Percentiles rank a stretch among this genome's conserved stretches.
These are phyloP conservation scores for Ictidomys tridecemlineatus DNA, from an alignment of 2,113 vertebrate genomes.

Conservation along the genomic window DNA sequence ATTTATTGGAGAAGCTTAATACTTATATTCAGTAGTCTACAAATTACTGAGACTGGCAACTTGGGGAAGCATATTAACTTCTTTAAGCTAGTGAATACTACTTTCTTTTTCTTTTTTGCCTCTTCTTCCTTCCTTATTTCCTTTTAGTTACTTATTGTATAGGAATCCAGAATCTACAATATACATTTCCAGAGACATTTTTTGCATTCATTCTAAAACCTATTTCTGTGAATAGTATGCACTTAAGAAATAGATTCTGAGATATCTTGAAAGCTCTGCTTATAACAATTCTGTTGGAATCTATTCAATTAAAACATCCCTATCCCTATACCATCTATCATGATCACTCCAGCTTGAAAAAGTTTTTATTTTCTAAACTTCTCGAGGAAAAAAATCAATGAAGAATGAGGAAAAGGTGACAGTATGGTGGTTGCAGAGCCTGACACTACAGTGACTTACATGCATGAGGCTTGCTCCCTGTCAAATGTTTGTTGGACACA, in stretches of 20 bases:
- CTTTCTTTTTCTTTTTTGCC: neutral
- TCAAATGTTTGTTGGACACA: neutral
- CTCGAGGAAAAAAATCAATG: neutral
- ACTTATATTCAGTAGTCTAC: neutral
- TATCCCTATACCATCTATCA: neutral
- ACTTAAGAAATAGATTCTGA: neutral
- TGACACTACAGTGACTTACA: neutral
- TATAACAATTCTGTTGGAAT: conserved; percentile 31
- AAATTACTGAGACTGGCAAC: neutral
- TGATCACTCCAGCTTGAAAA: neutral
- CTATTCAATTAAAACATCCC: neutral
- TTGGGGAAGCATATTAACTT: neutral
- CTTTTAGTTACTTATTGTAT: neutral
- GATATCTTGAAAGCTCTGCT: neutral
- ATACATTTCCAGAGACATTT: neutral
- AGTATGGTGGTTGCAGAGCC: neutral
- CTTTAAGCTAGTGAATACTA: neutral
- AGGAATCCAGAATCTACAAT: neutral
- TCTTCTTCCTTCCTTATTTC: conserved; percentile 8
- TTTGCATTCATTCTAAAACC: neutral
- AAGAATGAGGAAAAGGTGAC: neutral
- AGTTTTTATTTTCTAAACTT: neutral
- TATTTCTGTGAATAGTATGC: conserved; percentile 3
- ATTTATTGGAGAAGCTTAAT: neutral
- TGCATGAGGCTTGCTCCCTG: neutral